These are phyloP conservation scores for Asarcornis scutulata DNA, from an alignment of 2,113 vertebrate genomes.

Conservation along the genomic window DNA sequence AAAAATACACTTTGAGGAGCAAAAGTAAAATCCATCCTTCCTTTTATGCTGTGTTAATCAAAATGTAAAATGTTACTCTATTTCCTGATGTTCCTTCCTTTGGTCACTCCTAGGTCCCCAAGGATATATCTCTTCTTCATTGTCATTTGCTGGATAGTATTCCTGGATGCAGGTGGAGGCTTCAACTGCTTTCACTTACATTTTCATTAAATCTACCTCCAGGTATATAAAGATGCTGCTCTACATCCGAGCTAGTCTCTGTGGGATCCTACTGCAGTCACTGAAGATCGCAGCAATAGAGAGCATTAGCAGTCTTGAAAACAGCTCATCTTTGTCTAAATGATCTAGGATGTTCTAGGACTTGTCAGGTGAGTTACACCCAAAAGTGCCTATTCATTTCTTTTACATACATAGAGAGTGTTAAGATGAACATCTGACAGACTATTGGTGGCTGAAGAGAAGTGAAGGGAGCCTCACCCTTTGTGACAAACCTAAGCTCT, in stretches of 20 bases:
- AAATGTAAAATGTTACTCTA: accelerated
- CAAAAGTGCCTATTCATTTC: background rate
- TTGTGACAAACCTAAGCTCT: background rate
- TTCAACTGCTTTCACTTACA: background rate
- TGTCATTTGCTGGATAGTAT: background rate
- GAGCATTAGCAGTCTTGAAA: background rate
- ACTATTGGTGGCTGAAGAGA: background rate
- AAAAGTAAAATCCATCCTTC: background rate
- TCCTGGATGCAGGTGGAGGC: background rate
- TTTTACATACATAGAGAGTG: background rate
- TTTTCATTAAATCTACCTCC: background rate
- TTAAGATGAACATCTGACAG: background rate
- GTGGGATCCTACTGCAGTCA: background rate
- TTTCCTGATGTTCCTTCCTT: background rate
- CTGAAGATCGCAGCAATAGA: background rate
- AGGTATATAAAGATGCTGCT: background rate
- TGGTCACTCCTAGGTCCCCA: background rate
- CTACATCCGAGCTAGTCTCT: background rate
- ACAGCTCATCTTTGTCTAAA: background rate
- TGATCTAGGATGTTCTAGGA: background rate
- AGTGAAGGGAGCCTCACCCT: background rate
- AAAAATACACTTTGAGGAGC: background rate
- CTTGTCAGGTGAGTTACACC: background rate
- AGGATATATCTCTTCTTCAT: background rate
- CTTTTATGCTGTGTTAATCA: background rate